Conservation (phyloP, 2,113 vertebrate genomes). For the Polypterus bichir region DNA sequence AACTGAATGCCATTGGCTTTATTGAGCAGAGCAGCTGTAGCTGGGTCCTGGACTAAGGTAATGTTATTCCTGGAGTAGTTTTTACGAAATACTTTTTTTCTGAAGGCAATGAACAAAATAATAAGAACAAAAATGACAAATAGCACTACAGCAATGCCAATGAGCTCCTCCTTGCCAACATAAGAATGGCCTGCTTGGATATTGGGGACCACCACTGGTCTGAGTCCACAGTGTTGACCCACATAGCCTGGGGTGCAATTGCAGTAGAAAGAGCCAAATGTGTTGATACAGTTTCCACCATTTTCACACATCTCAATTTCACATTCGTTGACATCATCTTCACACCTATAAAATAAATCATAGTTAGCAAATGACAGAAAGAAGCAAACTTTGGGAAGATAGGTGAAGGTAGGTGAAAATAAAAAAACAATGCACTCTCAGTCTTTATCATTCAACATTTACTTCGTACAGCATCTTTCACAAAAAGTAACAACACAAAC, state of each 20-base stretch:
- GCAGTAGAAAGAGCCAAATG: slow-evolving; percentile 86
- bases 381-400: too few species aligned
- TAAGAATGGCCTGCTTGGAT: slow-evolving; percentile 88
- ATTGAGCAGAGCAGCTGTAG: slow-evolving; percentile 79
- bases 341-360: slow-evolving; percentile 57
- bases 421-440: too few species aligned
- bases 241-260: slow-evolving; percentile 86
- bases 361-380: too few species aligned
- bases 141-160: slow-evolving; percentile 81
- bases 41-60: slow-evolving; percentile 83
- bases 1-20: slow-evolving; percentile 85
- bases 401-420: too few species aligned
- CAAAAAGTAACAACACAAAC: too few species aligned
- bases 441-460: too few species aligned
- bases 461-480: too few species aligned
- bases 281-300: slow-evolving; percentile 76
- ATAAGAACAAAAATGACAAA: slow-evolving; percentile 76
- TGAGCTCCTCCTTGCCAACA: slow-evolving; percentile 87
- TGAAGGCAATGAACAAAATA: slow-evolving; percentile 78
- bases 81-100: slow-evolving; percentile 90
- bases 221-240: slow-evolving; percentile 74
- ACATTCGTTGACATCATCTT: slow-evolving; percentile 85
- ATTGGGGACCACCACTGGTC: slow-evolving; percentile 84
- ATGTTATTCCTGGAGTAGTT: slow-evolving; percentile 88
- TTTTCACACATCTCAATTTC: slow-evolving; percentile 85